phyloP scores from a whole-genome alignment of 2,113 vertebrate genomes.

The Forbesichthys agassizii region DNA sequence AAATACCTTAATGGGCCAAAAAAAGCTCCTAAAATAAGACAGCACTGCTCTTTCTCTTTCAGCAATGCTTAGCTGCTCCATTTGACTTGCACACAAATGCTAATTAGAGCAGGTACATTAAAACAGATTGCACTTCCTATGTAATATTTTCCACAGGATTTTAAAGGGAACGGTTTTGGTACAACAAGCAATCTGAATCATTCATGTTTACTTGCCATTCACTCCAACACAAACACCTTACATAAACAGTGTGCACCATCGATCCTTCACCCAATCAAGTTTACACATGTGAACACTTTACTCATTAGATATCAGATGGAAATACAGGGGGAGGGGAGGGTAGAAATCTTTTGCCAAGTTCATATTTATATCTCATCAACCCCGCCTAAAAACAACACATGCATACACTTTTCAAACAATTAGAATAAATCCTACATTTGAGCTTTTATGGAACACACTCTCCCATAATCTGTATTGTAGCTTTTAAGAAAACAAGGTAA shows the following conservation, averaged over 20 bases:
- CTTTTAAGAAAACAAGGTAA: conserved; percentile 48
- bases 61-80: background rate
- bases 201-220: conserved; percentile 3
- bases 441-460: conserved; percentile 8
- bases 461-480: conserved; percentile 6
- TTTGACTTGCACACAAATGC: conserved; percentile 1
- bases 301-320: conserved; percentile 20
- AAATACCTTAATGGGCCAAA: background rate
- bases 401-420: too few relatives aligned
- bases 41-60: background rate
- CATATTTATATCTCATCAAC: too few relatives aligned
- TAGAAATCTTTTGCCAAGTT: conserved; percentile 1
- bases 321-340: conserved; percentile 12
- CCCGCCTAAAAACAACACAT: too few relatives aligned
- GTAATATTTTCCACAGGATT: background rate
- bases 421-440: too few relatives aligned
- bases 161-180: background rate
- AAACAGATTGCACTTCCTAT: background rate
- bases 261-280: background rate
- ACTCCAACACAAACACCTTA: background rate
- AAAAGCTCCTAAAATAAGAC: background rate
- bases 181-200: conserved; percentile 1
- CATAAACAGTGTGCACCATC: background rate
- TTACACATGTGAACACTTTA: conserved; percentile 22
- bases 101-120: background rate